phyloP scores from a whole-genome alignment of 1,140 invertebrate genomes.

The Subanguina moxae region DNA sequence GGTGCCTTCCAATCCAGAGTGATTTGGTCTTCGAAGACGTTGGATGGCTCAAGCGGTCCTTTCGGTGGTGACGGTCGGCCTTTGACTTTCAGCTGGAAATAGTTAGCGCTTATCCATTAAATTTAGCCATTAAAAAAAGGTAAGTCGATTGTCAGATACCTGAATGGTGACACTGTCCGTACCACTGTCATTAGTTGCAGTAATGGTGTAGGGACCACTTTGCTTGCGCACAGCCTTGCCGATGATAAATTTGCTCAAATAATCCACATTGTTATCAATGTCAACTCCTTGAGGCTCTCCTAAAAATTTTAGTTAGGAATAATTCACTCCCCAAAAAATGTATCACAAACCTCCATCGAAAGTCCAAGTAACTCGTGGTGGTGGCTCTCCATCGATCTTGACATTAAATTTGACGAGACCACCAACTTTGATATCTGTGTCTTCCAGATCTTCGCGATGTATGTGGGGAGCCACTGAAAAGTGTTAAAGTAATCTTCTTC shows the following conservation, averaged over 20 bases:
- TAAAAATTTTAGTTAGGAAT: no score
- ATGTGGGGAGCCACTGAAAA: conserved; percentile 77
- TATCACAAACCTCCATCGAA: conserved; percentile 40
- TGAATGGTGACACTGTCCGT: conserved; percentile 53
- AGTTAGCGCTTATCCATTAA: no score
- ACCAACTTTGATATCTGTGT: conserved; percentile 79
- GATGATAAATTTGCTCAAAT: conserved; percentile 85
- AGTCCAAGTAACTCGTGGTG: conserved; percentile 65
- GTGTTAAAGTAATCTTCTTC: background rate
- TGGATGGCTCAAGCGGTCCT: conserved; percentile 83
- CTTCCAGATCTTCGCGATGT: conserved; percentile 79
- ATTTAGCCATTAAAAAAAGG: no score
- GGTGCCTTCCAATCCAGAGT: conserved; percentile 89
- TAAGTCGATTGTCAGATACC: conserved; percentile 36
- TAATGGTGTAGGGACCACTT: conserved; percentile 82
- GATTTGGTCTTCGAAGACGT: conserved; percentile 86
- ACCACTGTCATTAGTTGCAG: conserved; percentile 60
- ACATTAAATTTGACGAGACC: conserved; percentile 78
- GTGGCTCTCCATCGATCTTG: conserved; percentile 82
- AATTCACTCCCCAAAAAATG: conserved; percentile 17
- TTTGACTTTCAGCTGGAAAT: conserved; percentile 78
- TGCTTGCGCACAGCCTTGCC: conserved; percentile 76
- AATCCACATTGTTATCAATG: conserved; percentile 72
- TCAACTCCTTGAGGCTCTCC: conserved; percentile 10
- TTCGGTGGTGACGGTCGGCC: conserved; percentile 67